Percentiles rank a stretch among this genome's conserved stretches.
These are phyloP conservation scores for Caenorhabditis brenneri DNA, from an alignment of 1,140 invertebrate genomes.

Conservation along the genomic window DNA sequence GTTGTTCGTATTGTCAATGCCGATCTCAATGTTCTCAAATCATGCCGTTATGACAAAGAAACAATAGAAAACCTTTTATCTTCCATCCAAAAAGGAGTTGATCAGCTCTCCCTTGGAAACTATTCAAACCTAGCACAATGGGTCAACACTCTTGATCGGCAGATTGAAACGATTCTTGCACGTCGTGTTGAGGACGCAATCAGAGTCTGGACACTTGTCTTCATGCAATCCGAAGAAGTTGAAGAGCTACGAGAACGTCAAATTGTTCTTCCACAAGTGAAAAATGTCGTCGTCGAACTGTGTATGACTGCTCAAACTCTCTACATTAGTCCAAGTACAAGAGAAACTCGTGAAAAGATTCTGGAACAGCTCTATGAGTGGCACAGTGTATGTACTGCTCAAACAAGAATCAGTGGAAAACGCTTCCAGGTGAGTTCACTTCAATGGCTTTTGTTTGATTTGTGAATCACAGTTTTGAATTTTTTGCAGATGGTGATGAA, in stretches of 20 bases:
- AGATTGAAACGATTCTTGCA: constrained; percentile 90
- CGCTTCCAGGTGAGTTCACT: constrained; percentile 78
- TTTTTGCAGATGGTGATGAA: constrained; percentile 77
- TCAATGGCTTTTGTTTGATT: no score
- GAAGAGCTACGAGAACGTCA: constrained; percentile 79
- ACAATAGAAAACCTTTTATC: constrained; percentile 90
- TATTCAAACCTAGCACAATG: constrained; percentile 96
- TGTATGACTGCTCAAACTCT: constrained; percentile 97
- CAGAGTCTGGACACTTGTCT: constrained; percentile 89
- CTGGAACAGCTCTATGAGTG: constrained; percentile 96
- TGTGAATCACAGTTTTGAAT: no score
- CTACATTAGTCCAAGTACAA: constrained; percentile 89
- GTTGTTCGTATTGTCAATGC: constrained; percentile 73
- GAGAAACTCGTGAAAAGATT: constrained; percentile 91
- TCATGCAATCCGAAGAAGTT: constrained; percentile 82
- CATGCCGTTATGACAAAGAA: constrained; percentile 89
- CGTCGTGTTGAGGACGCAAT: constrained; percentile 87
- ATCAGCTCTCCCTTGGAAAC: constrained; percentile 91
- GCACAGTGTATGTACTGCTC: constrained; percentile 93
- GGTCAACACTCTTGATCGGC: constrained; percentile 85
- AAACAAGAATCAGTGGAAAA: constrained; percentile 87
- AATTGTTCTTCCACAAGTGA: constrained; percentile 54
- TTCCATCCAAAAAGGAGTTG: constrained; percentile 95
- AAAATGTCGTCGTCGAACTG: constrained; percentile 46
- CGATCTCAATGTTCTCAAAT: constrained; percentile 90